phyloP scores from a whole-genome alignment of 2,797 vertebrate species.

The Aythya fuligula region DNA sequence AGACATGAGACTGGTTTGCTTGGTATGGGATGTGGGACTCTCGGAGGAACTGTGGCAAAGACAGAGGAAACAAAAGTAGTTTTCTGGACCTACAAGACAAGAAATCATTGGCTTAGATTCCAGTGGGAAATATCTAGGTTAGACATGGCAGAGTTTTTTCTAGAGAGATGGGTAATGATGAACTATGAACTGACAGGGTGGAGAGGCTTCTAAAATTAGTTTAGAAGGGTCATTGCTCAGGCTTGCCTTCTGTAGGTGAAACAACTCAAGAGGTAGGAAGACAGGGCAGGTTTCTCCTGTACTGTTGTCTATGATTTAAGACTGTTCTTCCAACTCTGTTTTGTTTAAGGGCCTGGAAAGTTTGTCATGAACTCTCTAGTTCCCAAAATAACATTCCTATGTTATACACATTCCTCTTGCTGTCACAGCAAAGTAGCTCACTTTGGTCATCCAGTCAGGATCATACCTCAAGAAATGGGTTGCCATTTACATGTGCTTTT shows the following conservation, averaged over 20 bases:
- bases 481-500: background rate
- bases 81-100: background rate
- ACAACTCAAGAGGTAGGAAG: background rate
- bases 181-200: background rate
- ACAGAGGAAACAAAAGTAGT: background rate
- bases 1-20: background rate
- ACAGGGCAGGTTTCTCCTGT: background rate
- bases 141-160: background rate
- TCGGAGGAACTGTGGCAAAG: background rate
- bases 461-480: background rate
- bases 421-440: background rate
- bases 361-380: background rate
- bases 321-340: background rate
- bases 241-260: background rate
- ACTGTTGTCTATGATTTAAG: background rate
- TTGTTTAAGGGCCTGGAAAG: background rate
- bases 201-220: background rate
- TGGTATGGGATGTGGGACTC: rapidly evolving
- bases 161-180: background rate
- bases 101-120: background rate
- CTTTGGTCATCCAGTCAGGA: background rate
- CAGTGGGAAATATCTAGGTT: background rate
- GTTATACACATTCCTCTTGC: background rate
- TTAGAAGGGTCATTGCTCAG: background rate
- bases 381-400: background rate